Conservation (phyloP, 2,113 vertebrate species). For the Barnardius zonarius region DNA sequence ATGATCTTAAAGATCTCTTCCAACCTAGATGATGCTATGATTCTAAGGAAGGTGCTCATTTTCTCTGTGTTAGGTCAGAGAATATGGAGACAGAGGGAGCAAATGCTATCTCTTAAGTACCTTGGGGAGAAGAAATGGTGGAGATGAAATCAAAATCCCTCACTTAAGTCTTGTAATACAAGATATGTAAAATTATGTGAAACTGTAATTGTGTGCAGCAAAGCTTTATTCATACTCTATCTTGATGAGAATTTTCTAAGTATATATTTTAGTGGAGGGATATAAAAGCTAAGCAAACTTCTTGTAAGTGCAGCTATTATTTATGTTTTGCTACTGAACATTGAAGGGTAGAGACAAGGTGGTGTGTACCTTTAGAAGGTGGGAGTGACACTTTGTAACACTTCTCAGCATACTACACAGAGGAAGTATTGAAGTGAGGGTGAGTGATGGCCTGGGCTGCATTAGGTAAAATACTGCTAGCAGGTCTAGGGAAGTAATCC, state of each 20-base stretch:
- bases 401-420: not conserved
- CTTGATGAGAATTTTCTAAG: not conserved
- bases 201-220: not conserved
- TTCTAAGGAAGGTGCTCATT: not conserved
- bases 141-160: not conserved
- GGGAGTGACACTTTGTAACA: not conserved
- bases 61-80: not conserved
- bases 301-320: not conserved
- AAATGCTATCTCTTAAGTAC: fast-evolving
- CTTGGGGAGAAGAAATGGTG: not conserved
- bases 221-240: not conserved
- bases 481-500: not conserved
- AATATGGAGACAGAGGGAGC: not conserved
- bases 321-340: not conserved
- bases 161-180: not conserved
- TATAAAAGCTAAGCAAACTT: not conserved
- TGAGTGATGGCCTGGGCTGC: not conserved
- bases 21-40: not conserved
- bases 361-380: not conserved
- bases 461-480: not conserved
- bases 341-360: not conserved
- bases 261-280: not conserved
- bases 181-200: not conserved
- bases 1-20: not conserved
- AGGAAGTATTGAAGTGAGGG: not conserved